These are phyloP conservation scores for Leucophenga montana DNA, from an alignment of 2,888 invertebrate species.

Conservation along the genomic window DNA sequence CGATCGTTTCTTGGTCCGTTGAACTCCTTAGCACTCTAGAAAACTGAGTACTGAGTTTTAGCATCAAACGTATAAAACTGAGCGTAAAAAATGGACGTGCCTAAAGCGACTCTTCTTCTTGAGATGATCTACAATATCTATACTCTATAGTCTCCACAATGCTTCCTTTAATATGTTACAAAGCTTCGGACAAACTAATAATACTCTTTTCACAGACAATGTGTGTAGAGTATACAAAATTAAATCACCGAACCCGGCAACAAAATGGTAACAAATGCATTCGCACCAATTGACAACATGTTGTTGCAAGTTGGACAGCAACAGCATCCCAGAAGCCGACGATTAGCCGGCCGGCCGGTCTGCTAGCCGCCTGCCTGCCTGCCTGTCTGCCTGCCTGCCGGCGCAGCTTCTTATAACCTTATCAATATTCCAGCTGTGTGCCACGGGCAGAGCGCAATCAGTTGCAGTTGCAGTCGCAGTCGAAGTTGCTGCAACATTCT, in stretches of 20 bases:
- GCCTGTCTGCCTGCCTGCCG: too few species aligned
- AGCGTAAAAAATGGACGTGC: too few species aligned
- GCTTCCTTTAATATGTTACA: too few species aligned
- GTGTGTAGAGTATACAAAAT: constrained; percentile 36
- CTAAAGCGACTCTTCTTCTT: too few species aligned
- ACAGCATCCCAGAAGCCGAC: constrained; percentile 31
- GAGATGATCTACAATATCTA: too few species aligned
- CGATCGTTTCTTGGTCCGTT: too few species aligned
- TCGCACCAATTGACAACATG: constrained; percentile 61
- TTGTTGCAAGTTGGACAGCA: constrained; percentile 27
- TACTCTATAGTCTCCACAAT: too few species aligned
- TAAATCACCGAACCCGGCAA: constrained; percentile 38
- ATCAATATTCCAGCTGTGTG: constrained; percentile 70
- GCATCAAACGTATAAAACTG: too few species aligned
- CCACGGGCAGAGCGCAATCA: constrained; percentile 49
- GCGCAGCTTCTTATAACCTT: constrained; percentile 46
- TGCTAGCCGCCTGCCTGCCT: too few species aligned
- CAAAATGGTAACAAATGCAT: constrained; percentile 64
- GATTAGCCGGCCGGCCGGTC: constrained; percentile 47
- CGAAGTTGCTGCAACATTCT: constrained; percentile 54
- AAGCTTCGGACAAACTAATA: too few species aligned
- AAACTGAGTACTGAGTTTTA: too few species aligned
- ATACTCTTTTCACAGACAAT: background rate
- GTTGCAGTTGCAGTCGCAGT: constrained; percentile 41
- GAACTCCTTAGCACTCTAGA: too few species aligned